Evolutionary conservation across 2,888 invertebrate genomes (phyloP), one percentile per base, ranked within the genome.

Genomic region (Antheraea assamensis): DNA sequence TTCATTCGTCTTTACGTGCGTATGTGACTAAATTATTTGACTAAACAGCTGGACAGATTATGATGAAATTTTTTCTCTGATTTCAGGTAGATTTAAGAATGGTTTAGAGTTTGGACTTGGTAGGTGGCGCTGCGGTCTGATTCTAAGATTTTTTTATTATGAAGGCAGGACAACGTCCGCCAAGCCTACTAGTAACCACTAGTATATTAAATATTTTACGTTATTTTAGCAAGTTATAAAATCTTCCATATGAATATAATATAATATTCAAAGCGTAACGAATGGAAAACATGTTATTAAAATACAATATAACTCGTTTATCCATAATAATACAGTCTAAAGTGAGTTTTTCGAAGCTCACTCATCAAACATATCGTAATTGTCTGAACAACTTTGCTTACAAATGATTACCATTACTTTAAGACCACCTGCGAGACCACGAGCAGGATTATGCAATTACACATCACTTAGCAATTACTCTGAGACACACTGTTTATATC

Each of bases 331-430:
- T 30, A 30, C 5, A 21, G 27, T 73, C 35, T 73, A 58, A 70
- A 73, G 70, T 70, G 58, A 73, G 42, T 58, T 27, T 24, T 73
- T 55, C 35, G 35, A 64, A 66, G 47, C 31, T 55, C 42, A 66
- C 70, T 70, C 58, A 47, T 73, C 42, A 58, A 73, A 73, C 31
- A 47, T 73, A 35, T 72, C 31, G 17, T 86, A 87, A 85, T 83
- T 86, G 83, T 83, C 83, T 82, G 80, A 78, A 78, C 77, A 78
- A 80, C 84, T 83, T 83, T 84, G 80, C 81, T 80, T 81, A 84
- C 80, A 87, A 89, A 90, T 90, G 88, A 90, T 88, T 87, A 87
- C 85, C 85, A 88, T 90, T 88, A 87, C 87, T 81, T 83, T 79
- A 79, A 84, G 92, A 91, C 92, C 92, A 89, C 92, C 90, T 88